Evolutionary conservation across 2,888 invertebrate species (phyloP), one percentile per base, ranked within the genome.

Genomic region (Calameuta pallipes): DNA sequence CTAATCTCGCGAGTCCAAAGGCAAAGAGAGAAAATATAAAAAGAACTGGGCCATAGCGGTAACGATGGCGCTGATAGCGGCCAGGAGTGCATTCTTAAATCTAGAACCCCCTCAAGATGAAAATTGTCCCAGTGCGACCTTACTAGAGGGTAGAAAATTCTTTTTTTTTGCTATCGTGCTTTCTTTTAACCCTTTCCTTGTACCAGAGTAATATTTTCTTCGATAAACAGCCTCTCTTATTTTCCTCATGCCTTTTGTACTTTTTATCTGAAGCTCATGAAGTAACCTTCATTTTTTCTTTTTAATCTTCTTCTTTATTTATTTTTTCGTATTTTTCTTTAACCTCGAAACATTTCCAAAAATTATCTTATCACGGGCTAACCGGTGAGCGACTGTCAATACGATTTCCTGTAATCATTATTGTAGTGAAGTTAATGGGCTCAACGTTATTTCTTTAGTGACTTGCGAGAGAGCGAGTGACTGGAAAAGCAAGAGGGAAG

Each of bases 11-110:
- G 70, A 78, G 74, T 76, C 74, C 70, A 75, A 80, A 75, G 76
- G 78, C 35, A 73, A 83, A 82, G 73, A 76, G 68, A 33, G 76
- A 74, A 80, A 75, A 76, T 13, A 78, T 15, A 81, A 83, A 82
- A 80, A 77, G 79, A 84, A 81, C 76, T 82, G 36, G 84, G 84
- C 77, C 82, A 83, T 23, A 79, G 74, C 37, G 74, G 35, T 71
- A 56, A 56, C 56, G 56, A 56, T 56, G 56, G 56, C 9, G 2
- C 56, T 56, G 56, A 56, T 56, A 56, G 71, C 71, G 12, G 56
- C 6, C 30, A 33, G 11, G 31, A 70, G 71, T 70, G 30, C 31
- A 71, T 71, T 71, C 34, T 71, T 71, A 71, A 30, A 71, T 71
- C 13, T 23, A 31, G 6, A 71, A 71, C 12, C 71, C 33, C 31